Base-by-base conservation (phyloP, 2,797 vertebrate genomes). In the Allobates femoralis region DNA sequence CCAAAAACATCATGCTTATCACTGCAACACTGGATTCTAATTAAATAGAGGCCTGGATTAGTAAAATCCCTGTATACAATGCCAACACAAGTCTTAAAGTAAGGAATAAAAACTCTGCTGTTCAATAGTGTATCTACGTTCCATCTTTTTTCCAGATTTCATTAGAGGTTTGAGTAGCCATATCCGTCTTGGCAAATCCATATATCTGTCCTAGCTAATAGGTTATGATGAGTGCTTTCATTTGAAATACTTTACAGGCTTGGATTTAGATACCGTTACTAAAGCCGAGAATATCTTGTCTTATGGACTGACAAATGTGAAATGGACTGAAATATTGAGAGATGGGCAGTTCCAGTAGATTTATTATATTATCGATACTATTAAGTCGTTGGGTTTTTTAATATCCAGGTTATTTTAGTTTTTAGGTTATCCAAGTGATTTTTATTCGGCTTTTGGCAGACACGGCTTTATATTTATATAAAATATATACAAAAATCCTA, bases 1-100 rank as follows among this genome's bases (percentile, higher is more conserved):
- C 85, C 69, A 67, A 81, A 58, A 76, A 86, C 78, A 86, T 81
- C 66, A 81, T 81, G 84, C 78, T 81, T 86, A 86, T 86, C 84
- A 73, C 67, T 58, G 77, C 67, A 80, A 86, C 77, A 81, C 55
- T 86, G 67, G 53, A 81, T 80, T 56, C 78, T 86, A 86, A 86
- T 86, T 86, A 86, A 74, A 74, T 50, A 62, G 78, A 81, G 66
- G 78, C 19, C 67, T 26, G 78, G 74, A 86, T 86, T 86, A 73
- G 34, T 66, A 55, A 74, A 86, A 64, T 75, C 79, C 85, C 58
- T 66, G n/a, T 41, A 41, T 71, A 86, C 58, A 81, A 76, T 81
- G 79, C 55, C 84, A 86, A 81, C 30, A 85, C 64, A 58, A 80
- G 37, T 28, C 69, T 75, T 81, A 76, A 81, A 41, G 5, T 81